Evolutionary conservation across 2,797 vertebrate genomes (phyloP).

Genomic region (Sternotherus odoratus): DNA sequence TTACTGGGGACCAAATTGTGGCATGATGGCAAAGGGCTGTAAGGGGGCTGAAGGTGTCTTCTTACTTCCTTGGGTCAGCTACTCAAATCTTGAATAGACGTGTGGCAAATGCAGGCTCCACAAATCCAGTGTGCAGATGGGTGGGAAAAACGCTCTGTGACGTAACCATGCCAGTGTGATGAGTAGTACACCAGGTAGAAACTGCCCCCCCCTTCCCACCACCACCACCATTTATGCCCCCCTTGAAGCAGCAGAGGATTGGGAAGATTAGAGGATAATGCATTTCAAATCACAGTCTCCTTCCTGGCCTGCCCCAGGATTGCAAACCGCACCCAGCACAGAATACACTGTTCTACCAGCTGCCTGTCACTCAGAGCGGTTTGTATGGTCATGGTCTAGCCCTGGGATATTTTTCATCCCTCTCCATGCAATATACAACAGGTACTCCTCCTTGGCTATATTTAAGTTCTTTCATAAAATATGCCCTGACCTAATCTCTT

Average conservation of each 20-base stretch:
- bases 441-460: fast-evolving
- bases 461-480: not conserved
- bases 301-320: not conserved
- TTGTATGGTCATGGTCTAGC: not conserved
- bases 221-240: not conserved
- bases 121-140: not conserved
- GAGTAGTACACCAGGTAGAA: not conserved
- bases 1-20: not conserved
- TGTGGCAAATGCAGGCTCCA: not conserved
- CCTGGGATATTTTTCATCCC: not conserved
- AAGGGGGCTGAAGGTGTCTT: not conserved
- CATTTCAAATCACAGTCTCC: not conserved
- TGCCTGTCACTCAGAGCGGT: fast-evolving
- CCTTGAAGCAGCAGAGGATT: not conserved
- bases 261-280: not conserved
- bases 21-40: not conserved
- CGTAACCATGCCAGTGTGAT: not conserved
- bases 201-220: too few species aligned
- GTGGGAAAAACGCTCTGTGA: not conserved
- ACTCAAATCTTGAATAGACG: not conserved
- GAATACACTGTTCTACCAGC: fast-evolving
- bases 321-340: not conserved
- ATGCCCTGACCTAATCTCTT: not conserved
- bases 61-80: conserved; percentile 21
- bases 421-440: not conserved